phyloP scores from a whole-genome alignment of 2,888 invertebrate genomes.

The Sarcophaga caerulescens region DNA sequence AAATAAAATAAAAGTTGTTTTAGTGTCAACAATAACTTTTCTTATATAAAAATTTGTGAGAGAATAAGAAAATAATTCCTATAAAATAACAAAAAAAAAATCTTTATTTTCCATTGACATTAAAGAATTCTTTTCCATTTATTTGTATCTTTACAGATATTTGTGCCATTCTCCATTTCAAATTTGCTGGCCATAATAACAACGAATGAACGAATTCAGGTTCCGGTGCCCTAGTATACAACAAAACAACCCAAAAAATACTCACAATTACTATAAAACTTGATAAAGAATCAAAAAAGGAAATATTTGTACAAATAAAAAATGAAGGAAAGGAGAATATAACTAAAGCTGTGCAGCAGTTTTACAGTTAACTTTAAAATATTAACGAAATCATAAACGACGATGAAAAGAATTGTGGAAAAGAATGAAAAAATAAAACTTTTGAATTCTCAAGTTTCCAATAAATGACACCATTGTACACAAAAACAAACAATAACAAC shows the following conservation, averaged over 20 bases:
- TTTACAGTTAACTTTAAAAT: constrained; percentile 18
- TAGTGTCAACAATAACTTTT: constrained; percentile 53
- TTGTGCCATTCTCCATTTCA: not conserved
- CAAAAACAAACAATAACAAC: constrained; percentile 27
- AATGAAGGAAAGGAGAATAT: not conserved
- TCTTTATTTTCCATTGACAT: constrained; percentile 47
- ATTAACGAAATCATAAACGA: constrained; percentile 9
- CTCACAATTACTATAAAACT: not conserved
- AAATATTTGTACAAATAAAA: not conserved
- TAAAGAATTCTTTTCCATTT: constrained; percentile 9
- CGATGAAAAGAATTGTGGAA: not conserved
- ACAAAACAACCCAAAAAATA: not conserved
- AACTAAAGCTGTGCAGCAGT: constrained; percentile 2
- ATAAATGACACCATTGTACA: constrained; percentile 38
- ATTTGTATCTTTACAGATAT: constrained; percentile 62
- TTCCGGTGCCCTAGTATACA: constrained; percentile 11
- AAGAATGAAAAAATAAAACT: not conserved
- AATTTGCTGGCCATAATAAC: constrained; percentile 14
- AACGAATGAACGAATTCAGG: not conserved
- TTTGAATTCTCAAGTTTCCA: constrained; percentile 26
- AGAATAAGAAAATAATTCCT: constrained; percentile 35
- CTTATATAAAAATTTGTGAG: constrained; percentile 19
- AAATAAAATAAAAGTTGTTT: constrained; percentile 33
- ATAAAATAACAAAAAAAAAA: constrained; percentile 16
- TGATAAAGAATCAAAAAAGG: not conserved